Percentiles rank a stretch among this genome's conserved stretches.
Conservation (phyloP, 2,113 vertebrate species). For the Pandion haliaetus region DNA sequence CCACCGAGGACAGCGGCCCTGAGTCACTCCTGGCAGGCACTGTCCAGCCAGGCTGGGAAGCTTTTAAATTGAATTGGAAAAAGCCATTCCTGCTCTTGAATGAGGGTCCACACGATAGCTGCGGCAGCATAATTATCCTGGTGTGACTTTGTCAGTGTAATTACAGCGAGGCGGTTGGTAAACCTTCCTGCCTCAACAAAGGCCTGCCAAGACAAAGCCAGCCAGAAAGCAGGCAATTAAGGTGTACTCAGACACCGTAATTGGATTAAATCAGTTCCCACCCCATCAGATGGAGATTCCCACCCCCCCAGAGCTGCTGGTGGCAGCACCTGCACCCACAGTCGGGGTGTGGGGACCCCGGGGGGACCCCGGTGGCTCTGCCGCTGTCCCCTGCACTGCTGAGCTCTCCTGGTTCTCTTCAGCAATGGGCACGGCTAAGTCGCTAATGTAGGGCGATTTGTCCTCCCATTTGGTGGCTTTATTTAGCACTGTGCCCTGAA, state of each 20-base stretch:
- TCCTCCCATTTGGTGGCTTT: not conserved
- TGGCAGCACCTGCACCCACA: accelerated
- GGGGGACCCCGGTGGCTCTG: not conserved
- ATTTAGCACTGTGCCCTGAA: not conserved
- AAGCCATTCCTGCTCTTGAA: not conserved
- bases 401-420: not conserved
- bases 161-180: not conserved
- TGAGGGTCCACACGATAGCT: accelerated
- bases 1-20: accelerated
- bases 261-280: not conserved
- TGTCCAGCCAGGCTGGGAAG: not conserved
- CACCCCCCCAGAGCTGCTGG: not conserved
- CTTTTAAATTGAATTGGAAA: not conserved
- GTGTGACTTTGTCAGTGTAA: not conserved
- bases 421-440: not conserved
- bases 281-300: not conserved
- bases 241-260: not conserved
- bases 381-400: accelerated
- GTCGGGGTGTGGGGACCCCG: not conserved
- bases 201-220: not conserved
- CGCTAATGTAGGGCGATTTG: accelerated
- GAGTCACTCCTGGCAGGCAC: not conserved
- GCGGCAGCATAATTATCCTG: not conserved
- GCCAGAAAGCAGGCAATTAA: not conserved
- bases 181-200: not conserved